These are phyloP conservation scores for Arctocebus calabarensis DNA, from an alignment of 2,797 vertebrate species.

Conservation along the genomic window DNA sequence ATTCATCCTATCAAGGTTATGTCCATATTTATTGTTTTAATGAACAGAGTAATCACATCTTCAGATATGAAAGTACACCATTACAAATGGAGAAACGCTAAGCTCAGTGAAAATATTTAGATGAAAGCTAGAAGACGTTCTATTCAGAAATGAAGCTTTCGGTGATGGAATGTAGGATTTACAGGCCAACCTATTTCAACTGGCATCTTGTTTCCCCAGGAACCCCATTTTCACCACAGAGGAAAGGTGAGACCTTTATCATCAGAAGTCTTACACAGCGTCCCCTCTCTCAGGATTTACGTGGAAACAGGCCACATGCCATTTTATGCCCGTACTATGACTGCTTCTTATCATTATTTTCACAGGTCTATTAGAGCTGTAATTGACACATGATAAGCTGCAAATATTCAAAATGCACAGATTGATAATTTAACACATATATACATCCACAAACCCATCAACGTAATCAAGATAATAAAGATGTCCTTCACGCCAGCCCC, in stretches of 20 bases:
- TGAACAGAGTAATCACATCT: not conserved
- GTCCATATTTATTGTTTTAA: not conserved
- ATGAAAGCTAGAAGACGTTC: not conserved
- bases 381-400: not conserved
- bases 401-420: not conserved
- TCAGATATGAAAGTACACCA: not conserved
- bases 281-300: not conserved
- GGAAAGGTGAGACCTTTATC: not conserved
- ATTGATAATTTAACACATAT: not conserved
- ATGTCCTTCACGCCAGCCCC: not conserved
- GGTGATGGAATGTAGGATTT: not conserved
- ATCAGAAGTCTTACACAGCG: not conserved
- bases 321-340: not conserved
- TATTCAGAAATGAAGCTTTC: not conserved
- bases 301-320: not conserved
- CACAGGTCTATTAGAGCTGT: not conserved
- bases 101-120: not conserved
- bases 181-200: not conserved
- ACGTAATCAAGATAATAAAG: not conserved
- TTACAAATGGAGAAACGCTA: not conserved
- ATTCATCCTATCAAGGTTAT: not conserved
- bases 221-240: not conserved
- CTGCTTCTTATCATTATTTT: not conserved
- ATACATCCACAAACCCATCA: not conserved
- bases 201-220: not conserved